phyloP scores from a whole-genome alignment of 2,888 invertebrate species.

The Strigamia transsilvanica region DNA sequence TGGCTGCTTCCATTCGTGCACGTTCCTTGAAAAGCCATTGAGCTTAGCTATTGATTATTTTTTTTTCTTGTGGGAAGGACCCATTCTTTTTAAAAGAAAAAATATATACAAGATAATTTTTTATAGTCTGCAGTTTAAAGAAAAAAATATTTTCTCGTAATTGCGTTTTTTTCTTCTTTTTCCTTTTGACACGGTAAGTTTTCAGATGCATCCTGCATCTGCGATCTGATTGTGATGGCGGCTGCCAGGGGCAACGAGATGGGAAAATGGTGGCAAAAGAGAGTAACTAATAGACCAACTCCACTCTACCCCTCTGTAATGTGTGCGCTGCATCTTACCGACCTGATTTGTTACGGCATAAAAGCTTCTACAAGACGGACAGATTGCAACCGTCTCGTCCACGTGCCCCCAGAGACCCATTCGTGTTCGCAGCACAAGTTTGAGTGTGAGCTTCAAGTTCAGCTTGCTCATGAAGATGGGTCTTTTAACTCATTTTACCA shows the following conservation, averaged over 20 bases:
- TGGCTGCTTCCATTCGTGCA: slow-evolving; percentile 28
- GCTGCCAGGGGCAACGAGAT: slow-evolving; percentile 40
- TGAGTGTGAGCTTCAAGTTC: slow-evolving; percentile 43
- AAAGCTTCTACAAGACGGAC: slow-evolving; percentile 46
- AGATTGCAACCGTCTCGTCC: slow-evolving; percentile 47
- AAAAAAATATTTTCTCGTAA: not conserved
- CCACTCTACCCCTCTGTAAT: slow-evolving; percentile 26
- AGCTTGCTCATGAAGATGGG: not conserved
- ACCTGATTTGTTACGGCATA: slow-evolving; percentile 45
- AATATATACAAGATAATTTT: not conserved
- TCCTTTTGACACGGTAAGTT: not conserved
- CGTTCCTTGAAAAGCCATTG: slow-evolving; percentile 44
- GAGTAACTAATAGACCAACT: slow-evolving; percentile 44
- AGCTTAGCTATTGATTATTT: slow-evolving; percentile 41
- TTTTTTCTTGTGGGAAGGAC: not conserved
- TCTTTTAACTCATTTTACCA: slow-evolving; percentile 21
- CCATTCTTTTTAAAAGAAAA: not conserved
- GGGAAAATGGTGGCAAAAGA: slow-evolving; percentile 13
- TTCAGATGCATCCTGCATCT: not conserved
- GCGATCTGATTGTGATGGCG: slow-evolving; percentile 24
- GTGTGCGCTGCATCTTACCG: slow-evolving; percentile 37
- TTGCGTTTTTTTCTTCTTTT: not conserved
- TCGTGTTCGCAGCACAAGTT: slow-evolving; percentile 37
- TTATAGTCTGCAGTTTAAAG: not conserved
- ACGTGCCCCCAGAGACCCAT: slow-evolving; percentile 41